Evolutionary conservation across 2,113 vertebrate genomes (phyloP).

Genomic region (Lynx canadensis): DNA sequence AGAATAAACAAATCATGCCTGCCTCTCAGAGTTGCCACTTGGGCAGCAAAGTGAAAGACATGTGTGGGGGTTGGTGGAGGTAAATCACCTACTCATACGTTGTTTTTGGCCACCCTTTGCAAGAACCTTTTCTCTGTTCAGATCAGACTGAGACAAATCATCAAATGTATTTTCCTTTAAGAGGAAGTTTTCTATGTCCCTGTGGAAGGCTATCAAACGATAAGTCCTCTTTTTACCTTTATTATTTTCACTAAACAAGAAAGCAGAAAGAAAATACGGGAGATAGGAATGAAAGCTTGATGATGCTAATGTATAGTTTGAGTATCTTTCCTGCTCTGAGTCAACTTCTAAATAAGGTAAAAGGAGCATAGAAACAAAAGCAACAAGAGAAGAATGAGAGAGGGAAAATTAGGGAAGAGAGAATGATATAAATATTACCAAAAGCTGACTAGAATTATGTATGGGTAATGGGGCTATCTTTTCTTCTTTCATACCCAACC

Average conservation of each 20-base stretch:
- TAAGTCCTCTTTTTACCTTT: not conserved
- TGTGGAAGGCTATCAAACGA: not conserved
- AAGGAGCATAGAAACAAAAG: not conserved
- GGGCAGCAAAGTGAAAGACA: not conserved
- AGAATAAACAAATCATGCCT: not conserved
- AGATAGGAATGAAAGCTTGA: not conserved
- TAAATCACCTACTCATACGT: not conserved
- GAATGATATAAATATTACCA: not conserved
- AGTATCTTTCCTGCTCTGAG: not conserved
- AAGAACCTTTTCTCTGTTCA: not conserved
- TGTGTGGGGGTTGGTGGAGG: accelerated
- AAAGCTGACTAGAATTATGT: not conserved
- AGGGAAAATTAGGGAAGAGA: not conserved
- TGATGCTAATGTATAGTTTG: not conserved
- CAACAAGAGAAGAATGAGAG: not conserved
- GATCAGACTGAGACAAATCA: not conserved
- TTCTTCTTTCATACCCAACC: not conserved
- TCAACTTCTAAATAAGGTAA: not conserved
- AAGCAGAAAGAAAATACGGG: not conserved
- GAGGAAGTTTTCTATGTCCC: not conserved
- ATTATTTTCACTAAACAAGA: not conserved
- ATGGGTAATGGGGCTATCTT: not conserved
- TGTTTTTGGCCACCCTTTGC: not conserved
- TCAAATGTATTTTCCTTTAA: not conserved
- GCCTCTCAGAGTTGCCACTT: not conserved